Conservation (phyloP, 2,113 vertebrate genomes). For the Stigmatopora argus region DNA sequence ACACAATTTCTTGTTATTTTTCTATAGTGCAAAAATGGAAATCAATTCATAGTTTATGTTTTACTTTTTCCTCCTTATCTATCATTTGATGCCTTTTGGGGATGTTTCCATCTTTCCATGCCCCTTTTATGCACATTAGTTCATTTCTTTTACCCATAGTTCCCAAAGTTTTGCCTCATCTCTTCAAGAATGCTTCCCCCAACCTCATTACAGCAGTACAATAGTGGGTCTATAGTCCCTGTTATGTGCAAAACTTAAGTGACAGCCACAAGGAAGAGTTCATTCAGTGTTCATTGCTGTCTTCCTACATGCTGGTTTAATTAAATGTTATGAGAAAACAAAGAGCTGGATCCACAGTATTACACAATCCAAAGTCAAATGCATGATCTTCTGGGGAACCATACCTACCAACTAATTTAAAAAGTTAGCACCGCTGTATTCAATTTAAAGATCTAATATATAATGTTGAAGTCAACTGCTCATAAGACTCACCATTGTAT, state of each 20-base stretch:
- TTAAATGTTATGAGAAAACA: constrained; percentile 17
- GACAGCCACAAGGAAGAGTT: constrained; percentile 11
- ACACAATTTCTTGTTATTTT: too few relatives aligned
- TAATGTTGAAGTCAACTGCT: background rate
- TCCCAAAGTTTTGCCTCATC: constrained; percentile 51
- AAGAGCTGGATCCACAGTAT: constrained; percentile 7
- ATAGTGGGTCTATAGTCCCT: constrained; percentile 58
- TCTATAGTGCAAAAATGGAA: too few relatives aligned
- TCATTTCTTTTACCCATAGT: too few relatives aligned
- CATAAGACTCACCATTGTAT: background rate
- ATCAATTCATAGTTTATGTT: too few relatives aligned
- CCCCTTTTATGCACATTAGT: too few relatives aligned
- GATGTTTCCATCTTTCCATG: too few relatives aligned
- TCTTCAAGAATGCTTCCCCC: constrained; percentile 64
- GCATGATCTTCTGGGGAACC: background rate
- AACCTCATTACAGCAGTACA: constrained; percentile 58
- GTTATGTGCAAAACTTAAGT: constrained; percentile 1
- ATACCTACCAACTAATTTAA: background rate
- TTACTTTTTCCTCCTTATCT: too few relatives aligned
- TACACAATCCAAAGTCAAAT: constrained; percentile 3
- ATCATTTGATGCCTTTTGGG: too few relatives aligned
- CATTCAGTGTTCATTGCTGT: constrained; percentile 25
- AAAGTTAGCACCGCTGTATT: too few relatives aligned
- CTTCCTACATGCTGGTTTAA: constrained; percentile 29
- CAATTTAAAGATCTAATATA: background rate